A percentile compares a stretch with the other conserved stretches of the same genome.
Conservation (phyloP, 1,140 invertebrate genomes). For the Conus ventricosus region DNA sequence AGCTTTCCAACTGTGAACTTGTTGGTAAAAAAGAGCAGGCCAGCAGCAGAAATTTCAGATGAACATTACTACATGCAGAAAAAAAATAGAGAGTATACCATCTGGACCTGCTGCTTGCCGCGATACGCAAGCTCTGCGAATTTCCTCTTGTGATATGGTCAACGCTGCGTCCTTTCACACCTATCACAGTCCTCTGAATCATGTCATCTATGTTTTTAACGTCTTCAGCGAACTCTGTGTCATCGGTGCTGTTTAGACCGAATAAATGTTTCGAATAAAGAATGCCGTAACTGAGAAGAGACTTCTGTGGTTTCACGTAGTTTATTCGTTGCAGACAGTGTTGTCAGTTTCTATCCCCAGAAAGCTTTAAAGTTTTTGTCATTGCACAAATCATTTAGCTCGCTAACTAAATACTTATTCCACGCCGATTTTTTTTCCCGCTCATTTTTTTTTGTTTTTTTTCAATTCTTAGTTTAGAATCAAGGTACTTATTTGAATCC, state of each 20-base stretch:
- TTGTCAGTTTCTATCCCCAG: background rate
- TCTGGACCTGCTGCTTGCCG: background rate
- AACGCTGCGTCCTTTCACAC: background rate
- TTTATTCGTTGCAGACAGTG: background rate
- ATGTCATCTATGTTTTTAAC: background rate
- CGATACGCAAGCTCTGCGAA: background rate
- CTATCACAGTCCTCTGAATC: background rate
- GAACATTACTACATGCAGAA: background rate
- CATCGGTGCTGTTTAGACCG: background rate
- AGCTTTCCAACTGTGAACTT: too few relatives aligned
- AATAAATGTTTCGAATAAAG: background rate
- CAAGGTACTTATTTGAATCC: background rate
- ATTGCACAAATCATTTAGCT: background rate
- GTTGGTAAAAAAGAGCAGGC: too few relatives aligned
- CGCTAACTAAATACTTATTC: background rate
- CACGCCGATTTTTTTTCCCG: background rate
- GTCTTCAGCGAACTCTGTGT: background rate
- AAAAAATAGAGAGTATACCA: conserved; percentile 8
- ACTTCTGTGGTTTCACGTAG: background rate
- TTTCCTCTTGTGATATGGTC: background rate
- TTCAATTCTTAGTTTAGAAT: background rate
- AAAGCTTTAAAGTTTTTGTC: background rate
- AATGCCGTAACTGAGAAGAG: background rate
- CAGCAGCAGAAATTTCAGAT: background rate
- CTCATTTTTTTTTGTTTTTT: too few relatives aligned